phyloP scores from a whole-genome alignment of 2,888 invertebrate species.

The Drosophila paranaensis region DNA sequence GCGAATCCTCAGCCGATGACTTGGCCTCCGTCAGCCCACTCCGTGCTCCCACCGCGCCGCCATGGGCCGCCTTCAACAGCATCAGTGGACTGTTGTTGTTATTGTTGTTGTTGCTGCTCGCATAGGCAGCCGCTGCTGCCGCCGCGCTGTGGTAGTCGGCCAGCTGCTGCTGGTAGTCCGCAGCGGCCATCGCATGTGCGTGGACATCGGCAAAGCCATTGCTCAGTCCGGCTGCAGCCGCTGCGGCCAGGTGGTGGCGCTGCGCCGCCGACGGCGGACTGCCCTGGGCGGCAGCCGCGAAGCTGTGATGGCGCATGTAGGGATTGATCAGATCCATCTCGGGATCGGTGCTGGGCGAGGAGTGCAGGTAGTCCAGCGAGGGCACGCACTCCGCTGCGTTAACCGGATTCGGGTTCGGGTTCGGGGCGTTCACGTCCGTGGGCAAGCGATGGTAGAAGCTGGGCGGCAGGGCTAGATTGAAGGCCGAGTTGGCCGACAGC shows the following conservation, averaged over 20 bases:
- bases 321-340: slow-evolving; percentile 84
- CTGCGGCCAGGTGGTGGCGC: slow-evolving; percentile 74
- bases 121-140: slow-evolving; percentile 81
- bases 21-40: slow-evolving; percentile 49
- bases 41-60: slow-evolving; percentile 49
- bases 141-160: slow-evolving; percentile 82
- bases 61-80: slow-evolving; percentile 74
- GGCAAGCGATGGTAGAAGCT: slow-evolving; percentile 66
- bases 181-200: slow-evolving; percentile 78
- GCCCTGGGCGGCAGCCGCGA: slow-evolving; percentile 73
- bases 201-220: slow-evolving; percentile 74
- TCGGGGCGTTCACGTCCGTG: slow-evolving; percentile 41
- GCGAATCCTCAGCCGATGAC: slow-evolving; percentile 81
- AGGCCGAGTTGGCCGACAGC: slow-evolving; percentile 82
- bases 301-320: slow-evolving; percentile 83
- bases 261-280: slow-evolving; percentile 76
- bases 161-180: slow-evolving; percentile 81
- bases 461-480: slow-evolving; percentile 83
- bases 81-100: slow-evolving; percentile 73
- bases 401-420: slow-evolving; percentile 41
- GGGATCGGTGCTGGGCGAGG: slow-evolving; percentile 44
- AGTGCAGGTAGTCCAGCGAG: slow-evolving; percentile 47
- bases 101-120: slow-evolving; percentile 70
- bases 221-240: slow-evolving; percentile 64
- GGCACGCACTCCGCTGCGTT: slow-evolving; percentile 32